These are phyloP conservation scores for Mormyrus lacerda DNA, from an alignment of 2,113 vertebrate genomes.

Conservation along the genomic window DNA sequence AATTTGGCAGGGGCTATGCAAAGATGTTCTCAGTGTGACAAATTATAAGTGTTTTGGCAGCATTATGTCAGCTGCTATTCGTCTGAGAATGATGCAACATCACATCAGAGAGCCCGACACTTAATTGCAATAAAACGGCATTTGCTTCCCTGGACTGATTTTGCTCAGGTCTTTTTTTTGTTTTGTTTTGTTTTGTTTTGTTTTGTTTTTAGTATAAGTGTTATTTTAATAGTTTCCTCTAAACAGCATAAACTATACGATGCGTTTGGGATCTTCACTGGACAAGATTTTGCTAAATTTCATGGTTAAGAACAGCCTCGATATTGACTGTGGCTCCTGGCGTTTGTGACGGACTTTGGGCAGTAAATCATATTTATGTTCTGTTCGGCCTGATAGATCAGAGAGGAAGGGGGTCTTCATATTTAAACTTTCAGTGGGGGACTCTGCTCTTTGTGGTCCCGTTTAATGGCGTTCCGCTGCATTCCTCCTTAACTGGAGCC, in stretches of 20 bases:
- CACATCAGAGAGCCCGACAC: conserved; percentile 26
- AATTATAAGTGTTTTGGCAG: conserved; percentile 54
- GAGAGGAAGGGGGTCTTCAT: neutral
- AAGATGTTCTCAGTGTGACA: conserved; percentile 57
- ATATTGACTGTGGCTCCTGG: neutral
- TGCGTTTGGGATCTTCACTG: neutral
- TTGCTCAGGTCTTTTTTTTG: neutral
- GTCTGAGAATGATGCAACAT: conserved; percentile 42
- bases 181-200: neutral
- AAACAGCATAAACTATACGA: neutral
- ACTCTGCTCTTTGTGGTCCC: conserved; percentile 64
- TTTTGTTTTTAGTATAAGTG: neutral
- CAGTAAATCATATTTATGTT: neutral
- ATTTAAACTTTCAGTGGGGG: conserved; percentile 39
- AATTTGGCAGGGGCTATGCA: conserved; percentile 41
- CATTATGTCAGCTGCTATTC: conserved; percentile 52
- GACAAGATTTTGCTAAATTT: neutral
- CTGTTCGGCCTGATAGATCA: neutral
- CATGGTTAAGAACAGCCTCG: neutral
- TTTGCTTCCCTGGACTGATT: neutral
- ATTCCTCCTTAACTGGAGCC: conserved; percentile 65
- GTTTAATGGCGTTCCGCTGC: conserved; percentile 70
- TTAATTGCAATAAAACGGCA: neutral
- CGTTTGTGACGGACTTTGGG: neutral
- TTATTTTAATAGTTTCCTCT: neutral